Conservation (phyloP, 2,113 vertebrate genomes). For the Lophotis ruficrista region DNA sequence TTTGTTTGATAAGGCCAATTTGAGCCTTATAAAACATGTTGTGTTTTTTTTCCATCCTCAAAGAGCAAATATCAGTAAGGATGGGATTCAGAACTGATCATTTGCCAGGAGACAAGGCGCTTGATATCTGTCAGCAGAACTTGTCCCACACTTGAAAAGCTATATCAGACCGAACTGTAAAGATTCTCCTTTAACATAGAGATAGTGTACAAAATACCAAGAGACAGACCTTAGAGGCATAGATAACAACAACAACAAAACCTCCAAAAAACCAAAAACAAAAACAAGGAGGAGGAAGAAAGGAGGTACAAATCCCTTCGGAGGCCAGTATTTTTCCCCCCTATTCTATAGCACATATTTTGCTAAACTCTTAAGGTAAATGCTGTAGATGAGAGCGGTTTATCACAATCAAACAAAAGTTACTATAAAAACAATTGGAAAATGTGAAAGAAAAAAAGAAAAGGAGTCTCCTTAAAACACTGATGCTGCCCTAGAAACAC, state of each 20-base stretch:
- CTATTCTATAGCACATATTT: background rate
- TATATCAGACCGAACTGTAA: background rate
- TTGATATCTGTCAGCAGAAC: conserved; percentile 18
- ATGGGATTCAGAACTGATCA: conserved; percentile 26
- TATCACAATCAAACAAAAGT: background rate
- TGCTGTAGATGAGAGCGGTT: background rate
- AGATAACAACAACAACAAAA: background rate
- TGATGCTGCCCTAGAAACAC: background rate
- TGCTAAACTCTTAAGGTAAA: background rate
- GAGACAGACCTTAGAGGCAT: background rate
- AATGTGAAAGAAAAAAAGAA: background rate
- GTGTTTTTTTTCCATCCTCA: conserved; percentile 39
- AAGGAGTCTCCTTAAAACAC: background rate
- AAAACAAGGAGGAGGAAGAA: background rate
- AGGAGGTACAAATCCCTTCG: background rate
- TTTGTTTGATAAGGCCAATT: conserved; percentile 76
- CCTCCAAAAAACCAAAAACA: background rate
- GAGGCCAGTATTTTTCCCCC: background rate
- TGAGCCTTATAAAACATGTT: conserved; percentile 70
- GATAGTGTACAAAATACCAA: background rate
- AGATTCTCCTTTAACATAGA: background rate
- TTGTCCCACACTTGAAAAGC: background rate
- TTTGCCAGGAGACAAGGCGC: background rate
- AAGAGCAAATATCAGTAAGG: conserved; percentile 66
- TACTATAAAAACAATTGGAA: background rate